A percentile compares a stretch with the other conserved stretches of the same genome.
phyloP scores from a whole-genome alignment of 2,113 vertebrate genomes.

The Amblyornis subalaris region DNA sequence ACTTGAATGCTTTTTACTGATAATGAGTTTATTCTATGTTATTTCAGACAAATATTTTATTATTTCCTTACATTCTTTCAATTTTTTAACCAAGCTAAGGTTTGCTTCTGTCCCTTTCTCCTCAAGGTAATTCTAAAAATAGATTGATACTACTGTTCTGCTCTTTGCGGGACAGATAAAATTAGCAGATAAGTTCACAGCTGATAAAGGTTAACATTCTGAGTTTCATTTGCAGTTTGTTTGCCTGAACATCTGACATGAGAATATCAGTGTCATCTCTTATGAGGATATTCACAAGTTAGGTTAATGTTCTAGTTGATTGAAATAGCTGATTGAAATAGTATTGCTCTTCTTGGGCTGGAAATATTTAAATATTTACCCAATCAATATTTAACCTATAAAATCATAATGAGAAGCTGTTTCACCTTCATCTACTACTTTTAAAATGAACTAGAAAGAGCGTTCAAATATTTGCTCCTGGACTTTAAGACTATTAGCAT shows the following conservation, averaged over 20 bases:
- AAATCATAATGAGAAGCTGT: not conserved
- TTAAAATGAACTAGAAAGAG: not conserved
- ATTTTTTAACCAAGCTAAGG: not conserved
- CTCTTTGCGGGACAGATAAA: not conserved
- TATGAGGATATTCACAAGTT: not conserved
- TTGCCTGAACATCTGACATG: not conserved
- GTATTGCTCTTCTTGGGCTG: not conserved
- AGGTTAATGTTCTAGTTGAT: not conserved
- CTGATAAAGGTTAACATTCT: not conserved
- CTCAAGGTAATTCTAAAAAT: not conserved
- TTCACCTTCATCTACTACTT: not conserved
- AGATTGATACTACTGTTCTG: rapidly evolving
- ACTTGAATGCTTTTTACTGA: not conserved
- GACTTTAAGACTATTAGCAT: not conserved
- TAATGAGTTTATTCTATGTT: not conserved
- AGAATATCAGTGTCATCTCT: not conserved
- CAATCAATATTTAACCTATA: not conserved
- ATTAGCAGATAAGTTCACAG: not conserved
- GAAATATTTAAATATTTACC: not conserved
- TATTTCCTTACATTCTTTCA: not conserved
- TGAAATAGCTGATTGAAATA: not conserved
- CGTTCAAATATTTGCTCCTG: not conserved
- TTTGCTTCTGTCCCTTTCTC: not conserved
- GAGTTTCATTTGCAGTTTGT: not conserved
- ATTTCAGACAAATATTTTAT: not conserved